Evolutionary conservation across 2,113 vertebrate species (phyloP).

Genomic region (Saguinus imperator): DNA sequence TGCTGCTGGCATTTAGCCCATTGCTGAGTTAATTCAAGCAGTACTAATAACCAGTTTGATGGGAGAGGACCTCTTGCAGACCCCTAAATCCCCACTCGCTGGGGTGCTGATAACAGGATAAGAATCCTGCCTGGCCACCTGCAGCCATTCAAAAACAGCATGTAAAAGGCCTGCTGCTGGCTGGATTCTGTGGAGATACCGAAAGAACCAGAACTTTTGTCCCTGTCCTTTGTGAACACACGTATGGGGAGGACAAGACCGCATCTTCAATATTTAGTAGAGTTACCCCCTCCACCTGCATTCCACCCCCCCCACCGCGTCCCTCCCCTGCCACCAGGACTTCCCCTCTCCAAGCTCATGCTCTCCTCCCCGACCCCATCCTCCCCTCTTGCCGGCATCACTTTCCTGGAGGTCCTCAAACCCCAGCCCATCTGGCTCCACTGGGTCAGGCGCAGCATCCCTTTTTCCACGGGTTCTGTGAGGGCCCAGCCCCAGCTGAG

Average conservation of each 20-base stretch:
- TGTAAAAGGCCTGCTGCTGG: background rate
- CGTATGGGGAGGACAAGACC: background rate
- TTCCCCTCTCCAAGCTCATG: too few relatives aligned
- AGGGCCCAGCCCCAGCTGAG: constrained; percentile 72
- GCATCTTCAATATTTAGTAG: background rate
- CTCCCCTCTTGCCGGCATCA: background rate
- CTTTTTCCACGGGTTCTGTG: constrained; percentile 40
- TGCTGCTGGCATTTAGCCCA: constrained; percentile 65
- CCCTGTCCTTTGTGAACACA: background rate
- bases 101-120: constrained; percentile 54
- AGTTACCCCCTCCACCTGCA: background rate
- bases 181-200: background rate
- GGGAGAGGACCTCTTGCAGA: constrained; percentile 56
- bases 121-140: constrained; percentile 57
- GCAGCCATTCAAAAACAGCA: constrained; percentile 59
- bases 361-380: background rate
- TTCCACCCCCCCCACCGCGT: background rate
- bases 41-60: constrained; percentile 56
- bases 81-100: constrained; percentile 56
- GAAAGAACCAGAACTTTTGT: constrained; percentile 38
- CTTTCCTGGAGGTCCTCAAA: constrained; percentile 46
- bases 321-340: too few relatives aligned
- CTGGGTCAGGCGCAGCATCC: constrained; percentile 4
- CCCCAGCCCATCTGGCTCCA: background rate
- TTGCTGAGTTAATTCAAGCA: constrained; percentile 57